These are phyloP conservation scores for Lonchura striata DNA, from an alignment of 2,113 vertebrate genomes.

Conservation along the genomic window DNA sequence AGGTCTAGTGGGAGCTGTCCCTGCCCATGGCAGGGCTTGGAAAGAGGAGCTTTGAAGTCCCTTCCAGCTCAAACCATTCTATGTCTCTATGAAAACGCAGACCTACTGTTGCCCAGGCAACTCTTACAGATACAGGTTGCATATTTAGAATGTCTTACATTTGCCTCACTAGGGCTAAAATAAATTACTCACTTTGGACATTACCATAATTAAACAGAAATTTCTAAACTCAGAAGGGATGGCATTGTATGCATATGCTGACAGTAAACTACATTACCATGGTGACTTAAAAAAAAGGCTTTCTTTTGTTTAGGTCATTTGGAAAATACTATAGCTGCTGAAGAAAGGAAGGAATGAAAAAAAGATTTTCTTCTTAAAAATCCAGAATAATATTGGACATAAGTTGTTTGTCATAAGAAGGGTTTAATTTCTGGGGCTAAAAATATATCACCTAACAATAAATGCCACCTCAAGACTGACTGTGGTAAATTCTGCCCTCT, in stretches of 20 bases:
- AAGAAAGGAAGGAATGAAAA: not conserved
- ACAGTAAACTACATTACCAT: not conserved
- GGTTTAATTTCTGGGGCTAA: not conserved
- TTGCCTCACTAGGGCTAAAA: not conserved
- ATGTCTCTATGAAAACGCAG: not conserved
- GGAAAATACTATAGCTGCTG: not conserved
- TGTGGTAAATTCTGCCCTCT: not conserved
- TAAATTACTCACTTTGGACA: not conserved
- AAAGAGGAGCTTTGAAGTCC: not conserved
- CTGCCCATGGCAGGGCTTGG: not conserved
- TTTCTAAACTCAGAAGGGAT: not conserved
- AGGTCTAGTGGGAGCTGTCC: not conserved
- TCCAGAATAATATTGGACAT: not conserved
- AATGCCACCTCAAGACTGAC: not conserved
- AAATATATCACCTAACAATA: not conserved
- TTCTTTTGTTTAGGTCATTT: not conserved
- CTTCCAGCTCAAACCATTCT: not conserved
- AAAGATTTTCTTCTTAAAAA: not conserved
- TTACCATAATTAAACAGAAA: not conserved
- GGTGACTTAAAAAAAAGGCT: not conserved
- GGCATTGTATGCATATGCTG: not conserved
- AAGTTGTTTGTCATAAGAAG: not conserved
- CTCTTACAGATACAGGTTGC: not conserved
- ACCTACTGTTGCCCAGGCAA: slow-evolving; percentile 16
- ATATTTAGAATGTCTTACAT: not conserved